phyloP scores from a whole-genome alignment of 1,140 invertebrate genomes.

The Drosophila insularis region DNA sequence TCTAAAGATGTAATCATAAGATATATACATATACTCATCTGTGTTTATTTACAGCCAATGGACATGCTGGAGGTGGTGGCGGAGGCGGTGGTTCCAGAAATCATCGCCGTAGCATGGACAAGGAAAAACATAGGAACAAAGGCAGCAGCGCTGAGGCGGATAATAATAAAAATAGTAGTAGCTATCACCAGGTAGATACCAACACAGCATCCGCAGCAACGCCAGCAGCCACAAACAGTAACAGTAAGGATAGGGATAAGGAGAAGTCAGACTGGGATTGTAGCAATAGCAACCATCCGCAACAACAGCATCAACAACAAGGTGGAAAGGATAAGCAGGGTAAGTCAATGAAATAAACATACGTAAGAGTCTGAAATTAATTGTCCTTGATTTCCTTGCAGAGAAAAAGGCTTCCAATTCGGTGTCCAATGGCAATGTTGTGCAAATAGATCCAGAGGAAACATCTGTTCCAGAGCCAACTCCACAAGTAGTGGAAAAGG shows the following conservation, averaged over 20 bases:
- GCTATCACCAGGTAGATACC: slow-evolving; percentile 58
- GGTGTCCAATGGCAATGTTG: slow-evolving; percentile 69
- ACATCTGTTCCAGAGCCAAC: slow-evolving; percentile 45
- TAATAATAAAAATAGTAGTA: slow-evolving; percentile 35
- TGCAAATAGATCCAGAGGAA: slow-evolving; percentile 69
- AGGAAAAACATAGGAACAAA: slow-evolving; percentile 77
- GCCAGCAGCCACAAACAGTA: slow-evolving; percentile 50
- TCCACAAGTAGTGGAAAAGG: slow-evolving; percentile 64
- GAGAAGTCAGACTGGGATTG: slow-evolving; percentile 79
- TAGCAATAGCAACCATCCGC: slow-evolving; percentile 65
- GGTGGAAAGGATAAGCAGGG: slow-evolving; percentile 67
- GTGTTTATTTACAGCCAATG: slow-evolving; percentile 63
- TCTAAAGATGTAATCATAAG: not conserved
- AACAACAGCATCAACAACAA: slow-evolving; percentile 60
- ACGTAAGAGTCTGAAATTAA: no score
- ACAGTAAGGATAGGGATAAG: slow-evolving; percentile 70
- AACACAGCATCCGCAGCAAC: slow-evolving; percentile 32
- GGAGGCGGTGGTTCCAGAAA: slow-evolving; percentile 59
- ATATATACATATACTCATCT: slow-evolving; percentile 12
- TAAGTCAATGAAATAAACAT: slow-evolving; percentile 1
- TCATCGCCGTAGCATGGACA: slow-evolving; percentile 78
- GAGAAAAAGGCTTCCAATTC: slow-evolving; percentile 65
- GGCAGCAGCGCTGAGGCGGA: slow-evolving; percentile 53
- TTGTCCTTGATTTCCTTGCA: slow-evolving; percentile 1
- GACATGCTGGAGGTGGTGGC: slow-evolving; percentile 53